Conservation (phyloP, 2,888 invertebrate genomes). For the Clistopyga incitator region DNA sequence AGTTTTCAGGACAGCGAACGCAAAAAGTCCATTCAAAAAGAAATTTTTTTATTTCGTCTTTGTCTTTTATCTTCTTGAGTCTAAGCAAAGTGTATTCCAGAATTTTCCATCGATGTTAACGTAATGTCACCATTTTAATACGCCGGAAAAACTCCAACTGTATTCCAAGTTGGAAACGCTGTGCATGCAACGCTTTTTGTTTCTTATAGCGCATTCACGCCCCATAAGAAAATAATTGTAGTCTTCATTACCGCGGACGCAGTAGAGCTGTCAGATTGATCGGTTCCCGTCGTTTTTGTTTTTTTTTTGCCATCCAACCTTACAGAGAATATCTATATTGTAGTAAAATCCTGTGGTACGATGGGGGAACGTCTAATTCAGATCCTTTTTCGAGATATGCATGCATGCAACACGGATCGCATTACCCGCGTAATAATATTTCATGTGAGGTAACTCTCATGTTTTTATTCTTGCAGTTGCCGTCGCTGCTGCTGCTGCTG, state of each 20-base stretch:
- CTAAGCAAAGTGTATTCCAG: too few species aligned
- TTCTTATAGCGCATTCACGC: conserved; percentile 4
- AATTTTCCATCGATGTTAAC: too few species aligned
- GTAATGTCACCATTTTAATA: too few species aligned
- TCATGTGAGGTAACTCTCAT: conserved; percentile 30
- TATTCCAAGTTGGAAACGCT: conserved; percentile 6
- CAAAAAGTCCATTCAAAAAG: too few species aligned
- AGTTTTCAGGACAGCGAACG: too few species aligned
- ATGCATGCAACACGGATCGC: conserved; percentile 3
- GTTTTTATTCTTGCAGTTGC: conserved; percentile 15
- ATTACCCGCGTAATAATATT: conserved; percentile 30
- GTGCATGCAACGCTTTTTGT: neutral
- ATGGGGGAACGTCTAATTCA: conserved; percentile 17
- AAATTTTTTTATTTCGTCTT: too few species aligned
- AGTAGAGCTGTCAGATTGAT: conserved; percentile 47
- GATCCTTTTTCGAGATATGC: conserved; percentile 35
- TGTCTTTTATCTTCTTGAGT: too few species aligned
- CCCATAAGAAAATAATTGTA: conserved; percentile 52
- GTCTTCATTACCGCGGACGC: conserved; percentile 54
- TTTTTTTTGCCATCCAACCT: neutral
- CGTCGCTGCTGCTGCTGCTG: neutral
- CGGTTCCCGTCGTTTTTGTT: conserved; percentile 46
- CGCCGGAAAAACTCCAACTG: neutral
- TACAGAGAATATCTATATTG: neutral
- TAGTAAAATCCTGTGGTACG: neutral